Conservation (phyloP, 1,140 invertebrate genomes). For the Chironomus tepperi region DNA sequence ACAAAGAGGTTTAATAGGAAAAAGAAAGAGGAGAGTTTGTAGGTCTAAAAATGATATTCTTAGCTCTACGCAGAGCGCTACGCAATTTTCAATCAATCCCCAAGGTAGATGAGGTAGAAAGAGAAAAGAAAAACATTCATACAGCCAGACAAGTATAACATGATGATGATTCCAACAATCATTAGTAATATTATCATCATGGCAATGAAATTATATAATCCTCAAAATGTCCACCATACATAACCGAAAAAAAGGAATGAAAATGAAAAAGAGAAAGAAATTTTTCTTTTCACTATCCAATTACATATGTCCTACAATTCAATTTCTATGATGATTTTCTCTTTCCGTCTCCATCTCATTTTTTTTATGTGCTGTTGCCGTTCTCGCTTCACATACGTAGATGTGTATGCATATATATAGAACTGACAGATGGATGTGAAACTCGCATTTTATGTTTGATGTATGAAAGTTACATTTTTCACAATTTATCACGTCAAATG, state of each 20-base stretch:
- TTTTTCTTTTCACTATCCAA: constrained; percentile 20
- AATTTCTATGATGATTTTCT: constrained; percentile 23
- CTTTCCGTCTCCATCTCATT: neutral
- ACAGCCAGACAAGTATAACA: neutral
- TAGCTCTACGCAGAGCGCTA: too few species aligned
- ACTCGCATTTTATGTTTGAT: constrained; percentile 19
- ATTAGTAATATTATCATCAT: neutral
- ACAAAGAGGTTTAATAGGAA: too few species aligned
- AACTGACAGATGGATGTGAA: neutral
- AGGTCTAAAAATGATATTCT: too few species aligned
- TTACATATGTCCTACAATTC: constrained; percentile 22
- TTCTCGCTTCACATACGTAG: neutral
- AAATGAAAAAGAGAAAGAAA: constrained; percentile 23
- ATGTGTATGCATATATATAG: neutral
- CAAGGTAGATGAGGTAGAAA: too few species aligned
- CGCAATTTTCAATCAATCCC: too few species aligned
- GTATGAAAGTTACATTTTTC: constrained; percentile 22
- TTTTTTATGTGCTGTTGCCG: neutral
- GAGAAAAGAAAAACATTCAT: too few species aligned
- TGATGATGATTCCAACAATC: neutral
- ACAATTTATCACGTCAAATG: constrained; percentile 24
- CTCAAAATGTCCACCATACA: neutral
- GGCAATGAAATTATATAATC: neutral
- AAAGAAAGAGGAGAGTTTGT: too few species aligned
- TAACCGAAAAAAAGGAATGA: neutral